Percentiles rank a stretch among this genome's conserved stretches.
Evolutionary conservation across 2,797 vertebrate species (phyloP).

Genomic region (Micromesistius poutassou): DNA sequence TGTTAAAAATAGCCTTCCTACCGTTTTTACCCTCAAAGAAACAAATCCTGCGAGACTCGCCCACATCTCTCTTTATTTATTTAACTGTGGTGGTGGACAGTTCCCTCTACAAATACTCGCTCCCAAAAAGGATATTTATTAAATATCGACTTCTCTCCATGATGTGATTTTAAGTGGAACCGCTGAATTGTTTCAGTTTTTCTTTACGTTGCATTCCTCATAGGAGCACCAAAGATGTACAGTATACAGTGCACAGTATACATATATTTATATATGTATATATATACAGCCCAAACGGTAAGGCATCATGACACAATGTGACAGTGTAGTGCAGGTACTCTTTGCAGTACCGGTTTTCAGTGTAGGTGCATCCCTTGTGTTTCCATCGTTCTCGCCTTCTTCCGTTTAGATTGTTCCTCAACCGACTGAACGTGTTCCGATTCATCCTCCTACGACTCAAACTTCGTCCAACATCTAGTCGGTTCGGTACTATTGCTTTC

Average conservation of each 20-base stretch:
- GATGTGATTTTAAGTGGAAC: constrained; percentile 47
- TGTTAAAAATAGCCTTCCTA: constrained; percentile 21
- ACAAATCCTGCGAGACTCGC: background rate
- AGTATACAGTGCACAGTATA: constrained; percentile 30
- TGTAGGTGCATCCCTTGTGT: background rate
- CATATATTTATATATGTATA: background rate
- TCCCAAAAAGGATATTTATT: background rate
- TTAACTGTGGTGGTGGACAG: background rate
- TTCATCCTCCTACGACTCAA: background rate
- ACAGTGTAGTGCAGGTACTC: constrained; percentile 59
- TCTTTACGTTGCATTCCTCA: constrained; percentile 63
- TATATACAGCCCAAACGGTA: constrained; percentile 64
- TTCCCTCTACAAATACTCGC: background rate
- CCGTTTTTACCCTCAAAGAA: background rate
- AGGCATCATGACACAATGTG: constrained; percentile 59
- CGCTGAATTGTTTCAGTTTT: constrained; percentile 40
- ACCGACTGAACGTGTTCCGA: background rate
- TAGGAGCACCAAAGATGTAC: constrained; percentile 68
- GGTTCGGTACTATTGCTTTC: background rate
- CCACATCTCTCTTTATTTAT: background rate
- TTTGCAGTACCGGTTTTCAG: constrained; percentile 24
- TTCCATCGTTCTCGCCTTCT: background rate
- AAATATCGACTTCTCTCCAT: constrained; percentile 26
- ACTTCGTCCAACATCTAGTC: background rate
- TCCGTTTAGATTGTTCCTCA: background rate